Base-by-base conservation (phyloP, 1,140 invertebrate species). In the Meloidogyne floridensis region DNA sequence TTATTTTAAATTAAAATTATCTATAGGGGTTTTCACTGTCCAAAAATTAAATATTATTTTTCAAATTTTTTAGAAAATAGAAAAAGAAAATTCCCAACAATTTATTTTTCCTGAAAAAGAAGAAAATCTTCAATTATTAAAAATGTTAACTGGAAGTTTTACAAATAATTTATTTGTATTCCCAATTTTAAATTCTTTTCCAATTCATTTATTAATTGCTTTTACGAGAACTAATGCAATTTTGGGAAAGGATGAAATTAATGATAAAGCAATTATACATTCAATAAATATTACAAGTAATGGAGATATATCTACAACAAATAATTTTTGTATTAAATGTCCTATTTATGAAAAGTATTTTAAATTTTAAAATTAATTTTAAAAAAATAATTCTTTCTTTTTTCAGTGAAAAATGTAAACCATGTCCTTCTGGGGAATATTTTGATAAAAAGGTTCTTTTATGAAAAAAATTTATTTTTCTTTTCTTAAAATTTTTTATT, bases 211-310 rank as follows among this genome's bases (percentile, higher is more conserved):
- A 82, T 92, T 91, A 54, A 92, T 93, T 91, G 92, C 92, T 42
- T 93, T 93, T 87, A 91, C 92, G 83, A 90, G 90, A 85, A 90
- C 90, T 65, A 77, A 77, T 72, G 86, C 80, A n/a, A 81, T 81
- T 51, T 73, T 81, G 7, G 74, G 76, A 15, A 86, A 84, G 20
- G 88, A 86, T 75, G 81, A 72, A 13, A 74, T 86, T 2, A 84
- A 75, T 7, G 88, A 89, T 56, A 78, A 84, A 13, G 86, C 92
- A 20, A 91, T 91, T 84, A 92, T 93, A 59, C 93, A 91, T 86
- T 88, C 90, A 51, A 91, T 93, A 18, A 91, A 92, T 81, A 90
- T 93, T 4, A 92, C 92, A n/a, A 93, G 93, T 87, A 93, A 92
- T 0, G 85, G 92, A n/a, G 90, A 91, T 77, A 92, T 86, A 72